Evolutionary conservation across 1,140 invertebrate species (phyloP).

Genomic region (Pteromalus puparum): DNA sequence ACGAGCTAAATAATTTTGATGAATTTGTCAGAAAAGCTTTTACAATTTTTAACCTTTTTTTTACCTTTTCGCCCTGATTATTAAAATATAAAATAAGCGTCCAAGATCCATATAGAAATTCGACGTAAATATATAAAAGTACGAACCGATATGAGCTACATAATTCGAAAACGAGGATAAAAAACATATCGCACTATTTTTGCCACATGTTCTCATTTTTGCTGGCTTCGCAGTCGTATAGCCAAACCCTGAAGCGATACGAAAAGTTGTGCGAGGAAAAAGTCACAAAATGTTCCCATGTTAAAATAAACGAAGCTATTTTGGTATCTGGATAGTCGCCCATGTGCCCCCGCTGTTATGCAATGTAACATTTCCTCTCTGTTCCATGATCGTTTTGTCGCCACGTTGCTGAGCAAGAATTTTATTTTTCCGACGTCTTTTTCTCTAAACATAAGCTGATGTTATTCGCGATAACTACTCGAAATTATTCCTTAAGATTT

Average conservation of each 20-base stretch:
- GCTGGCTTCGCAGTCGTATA: conserved; percentile 2
- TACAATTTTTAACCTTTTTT: too few relatives aligned
- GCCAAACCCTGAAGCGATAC: conserved; percentile 17
- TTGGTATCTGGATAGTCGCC: conserved; percentile 72
- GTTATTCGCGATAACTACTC: too few relatives aligned
- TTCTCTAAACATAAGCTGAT: neutral
- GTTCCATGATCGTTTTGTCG: conserved; percentile 42
- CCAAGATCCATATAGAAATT: too few relatives aligned
- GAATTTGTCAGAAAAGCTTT: too few relatives aligned
- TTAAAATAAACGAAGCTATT: conserved; percentile 74
- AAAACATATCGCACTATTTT: neutral
- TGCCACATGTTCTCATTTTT: neutral
- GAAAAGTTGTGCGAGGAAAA: conserved; percentile 60
- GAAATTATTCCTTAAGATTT: too few relatives aligned
- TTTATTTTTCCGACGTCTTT: conserved; percentile 22
- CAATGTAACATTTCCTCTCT: conserved; percentile 49
- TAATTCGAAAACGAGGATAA: too few relatives aligned
- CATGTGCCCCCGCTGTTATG: conserved; percentile 59
- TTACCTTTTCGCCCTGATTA: too few relatives aligned
- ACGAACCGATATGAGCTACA: too few relatives aligned
- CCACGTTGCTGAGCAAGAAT: conserved; percentile 31
- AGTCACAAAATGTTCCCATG: conserved; percentile 68
- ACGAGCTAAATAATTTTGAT: too few relatives aligned
- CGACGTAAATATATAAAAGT: too few relatives aligned
- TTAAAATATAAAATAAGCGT: too few relatives aligned